Percentiles rank a stretch among this genome's conserved stretches.
Evolutionary conservation across 2,888 invertebrate species (phyloP).

Genomic region (Proisotoma minuta): DNA sequence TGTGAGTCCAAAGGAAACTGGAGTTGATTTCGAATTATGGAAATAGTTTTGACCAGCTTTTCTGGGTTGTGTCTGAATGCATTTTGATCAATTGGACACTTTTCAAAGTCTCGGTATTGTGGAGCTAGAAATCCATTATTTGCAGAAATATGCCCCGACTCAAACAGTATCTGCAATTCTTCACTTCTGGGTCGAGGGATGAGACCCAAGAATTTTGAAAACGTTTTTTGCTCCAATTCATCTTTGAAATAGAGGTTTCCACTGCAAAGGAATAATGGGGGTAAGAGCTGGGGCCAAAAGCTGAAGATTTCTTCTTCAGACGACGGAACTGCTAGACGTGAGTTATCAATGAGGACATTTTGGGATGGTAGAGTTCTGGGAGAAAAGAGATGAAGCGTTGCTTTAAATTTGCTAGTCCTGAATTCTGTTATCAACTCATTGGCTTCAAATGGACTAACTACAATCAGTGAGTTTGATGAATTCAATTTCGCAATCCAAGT

Average conservation of each 20-base stretch:
- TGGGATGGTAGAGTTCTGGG: conserved; percentile 5
- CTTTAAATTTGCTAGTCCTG: neutral
- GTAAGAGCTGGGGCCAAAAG: neutral
- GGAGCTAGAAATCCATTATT: conserved; percentile 1
- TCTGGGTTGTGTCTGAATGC: neutral
- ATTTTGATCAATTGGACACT: too few species aligned
- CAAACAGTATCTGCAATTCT: neutral
- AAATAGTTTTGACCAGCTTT: neutral
- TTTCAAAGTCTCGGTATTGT: neutral
- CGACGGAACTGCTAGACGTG: conserved; percentile 6
- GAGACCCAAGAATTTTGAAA: conserved; percentile 9
- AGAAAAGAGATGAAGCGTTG: conserved; percentile 13
- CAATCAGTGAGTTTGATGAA: neutral
- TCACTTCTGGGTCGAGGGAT: conserved; percentile 1
- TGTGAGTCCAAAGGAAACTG: neutral
- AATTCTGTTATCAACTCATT: conserved; percentile 14
- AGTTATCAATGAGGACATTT: conserved; percentile 11
- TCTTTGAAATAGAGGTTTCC: conserved; percentile 17
- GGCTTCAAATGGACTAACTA: conserved; percentile 15
- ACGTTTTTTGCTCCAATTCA: conserved; percentile 12
- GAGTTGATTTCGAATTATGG: neutral
- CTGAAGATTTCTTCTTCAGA: neutral
- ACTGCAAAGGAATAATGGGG: conserved; percentile 13
- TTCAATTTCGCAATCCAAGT: neutral
- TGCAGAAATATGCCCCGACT: neutral